phyloP scores from a whole-genome alignment of 37 sponge, comb jelly and placozoan species.

The Chondrilla cf. caribensis region DNA sequence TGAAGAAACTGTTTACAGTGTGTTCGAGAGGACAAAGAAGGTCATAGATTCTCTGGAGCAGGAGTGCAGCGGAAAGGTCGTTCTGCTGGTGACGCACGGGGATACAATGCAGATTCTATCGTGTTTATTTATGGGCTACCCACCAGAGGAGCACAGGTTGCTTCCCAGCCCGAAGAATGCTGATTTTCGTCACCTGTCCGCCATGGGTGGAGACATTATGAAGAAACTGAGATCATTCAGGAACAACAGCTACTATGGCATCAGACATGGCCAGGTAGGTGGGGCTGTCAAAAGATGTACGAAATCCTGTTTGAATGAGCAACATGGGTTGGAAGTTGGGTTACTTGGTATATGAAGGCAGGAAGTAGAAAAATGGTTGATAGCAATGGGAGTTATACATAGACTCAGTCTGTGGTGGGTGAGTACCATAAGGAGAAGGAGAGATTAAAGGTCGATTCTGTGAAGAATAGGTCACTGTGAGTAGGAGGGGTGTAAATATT shows the following conservation, averaged over 20 bases:
- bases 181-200: background rate
- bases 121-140: constrained; percentile 1
- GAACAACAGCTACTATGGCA: background rate
- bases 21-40: background rate
- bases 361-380: too few relatives aligned
- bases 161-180: background rate
- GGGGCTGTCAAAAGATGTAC: background rate
- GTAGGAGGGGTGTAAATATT: too few relatives aligned
- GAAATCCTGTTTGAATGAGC: too few relatives aligned
- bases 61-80: background rate
- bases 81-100: constrained; percentile 25
- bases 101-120: constrained; percentile 23
- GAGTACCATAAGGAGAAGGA: too few relatives aligned
- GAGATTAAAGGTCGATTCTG: too few relatives aligned
- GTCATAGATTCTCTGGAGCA: constrained; percentile 3
- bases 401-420: too few relatives aligned
- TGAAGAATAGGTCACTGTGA: too few relatives aligned
- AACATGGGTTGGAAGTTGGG: too few relatives aligned
- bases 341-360: too few relatives aligned
- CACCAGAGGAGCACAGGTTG: background rate
- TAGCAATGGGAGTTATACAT: too few relatives aligned
- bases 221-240: background rate
- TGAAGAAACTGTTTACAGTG: constrained; percentile 25
- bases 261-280: constrained; percentile 13
- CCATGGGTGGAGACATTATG: background rate